Conservation (phyloP, 2,888 invertebrate genomes). For the Rotaria magnacalcarata region DNA sequence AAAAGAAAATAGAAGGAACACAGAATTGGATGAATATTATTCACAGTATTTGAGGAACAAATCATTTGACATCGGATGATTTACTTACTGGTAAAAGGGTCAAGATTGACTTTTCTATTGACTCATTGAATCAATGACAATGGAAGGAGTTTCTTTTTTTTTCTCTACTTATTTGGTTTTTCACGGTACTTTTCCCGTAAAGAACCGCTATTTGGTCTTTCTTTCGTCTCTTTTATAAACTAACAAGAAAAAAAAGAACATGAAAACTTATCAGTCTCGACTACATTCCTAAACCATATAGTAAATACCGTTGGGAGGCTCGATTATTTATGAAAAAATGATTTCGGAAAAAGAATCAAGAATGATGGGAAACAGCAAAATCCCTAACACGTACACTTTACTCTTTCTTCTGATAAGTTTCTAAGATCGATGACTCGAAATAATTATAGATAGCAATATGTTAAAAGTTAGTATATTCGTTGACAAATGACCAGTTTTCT, state of each 20-base stretch:
- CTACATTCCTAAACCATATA: not conserved
- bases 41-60: not conserved
- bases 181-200: not conserved
- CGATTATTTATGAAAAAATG: not conserved
- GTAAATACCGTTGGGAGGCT: not conserved
- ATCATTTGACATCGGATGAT: not conserved
- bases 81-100: not conserved
- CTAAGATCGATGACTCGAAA: not conserved
- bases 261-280: not conserved
- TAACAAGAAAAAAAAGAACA: not conserved
- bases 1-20: not conserved
- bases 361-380: not conserved
- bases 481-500: not conserved
- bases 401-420: not conserved
- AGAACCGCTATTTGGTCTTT: not conserved
- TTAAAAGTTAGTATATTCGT: not conserved
- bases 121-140: not conserved
- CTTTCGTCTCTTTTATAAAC: not conserved
- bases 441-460: not conserved
- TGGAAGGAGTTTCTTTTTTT: not conserved
- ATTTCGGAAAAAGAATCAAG: not conserved
- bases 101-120: not conserved
- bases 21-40: not conserved
- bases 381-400: not conserved
- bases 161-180: not conserved